These are phyloP conservation scores for Tragopan temminckii DNA, from an alignment of 2,797 vertebrate species.

Conservation along the genomic window DNA sequence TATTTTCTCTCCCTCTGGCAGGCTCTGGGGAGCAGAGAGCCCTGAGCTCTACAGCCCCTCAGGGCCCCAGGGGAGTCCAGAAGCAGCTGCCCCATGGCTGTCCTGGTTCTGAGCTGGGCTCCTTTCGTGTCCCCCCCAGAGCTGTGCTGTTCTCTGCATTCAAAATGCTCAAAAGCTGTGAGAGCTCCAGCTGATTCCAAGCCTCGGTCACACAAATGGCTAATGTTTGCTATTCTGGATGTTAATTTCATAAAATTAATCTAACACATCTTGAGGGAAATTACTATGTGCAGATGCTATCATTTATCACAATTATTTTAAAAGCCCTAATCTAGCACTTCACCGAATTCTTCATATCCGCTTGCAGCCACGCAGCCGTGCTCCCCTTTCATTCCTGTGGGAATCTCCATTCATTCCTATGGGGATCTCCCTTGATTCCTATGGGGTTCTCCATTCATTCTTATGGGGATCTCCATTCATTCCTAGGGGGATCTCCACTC, in stretches of 20 bases:
- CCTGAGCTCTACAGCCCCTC: not conserved
- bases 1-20: not conserved
- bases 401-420: too few species aligned
- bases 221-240: not conserved
- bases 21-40: not conserved
- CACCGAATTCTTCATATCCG: not conserved
- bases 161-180: not conserved
- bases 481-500: too few species aligned
- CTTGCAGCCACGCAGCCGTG: not conserved
- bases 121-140: rapidly evolving
- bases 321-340: slow-evolving; percentile 38
- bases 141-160: not conserved
- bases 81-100: too few species aligned
- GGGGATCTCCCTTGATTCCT: too few species aligned
- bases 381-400: not conserved
- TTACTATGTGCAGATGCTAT: not conserved
- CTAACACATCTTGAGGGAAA: slow-evolving; percentile 27
- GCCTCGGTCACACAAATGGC: not conserved
- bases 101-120: not conserved
- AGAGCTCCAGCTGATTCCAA: not conserved
- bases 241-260: not conserved
- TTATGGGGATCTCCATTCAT: too few species aligned
- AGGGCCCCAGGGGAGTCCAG: not conserved
- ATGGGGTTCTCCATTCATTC: too few species aligned
- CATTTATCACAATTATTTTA: slow-evolving; percentile 42